Base-by-base conservation (phyloP, 2,797 vertebrate genomes). In the Streptopelia turtur region DNA sequence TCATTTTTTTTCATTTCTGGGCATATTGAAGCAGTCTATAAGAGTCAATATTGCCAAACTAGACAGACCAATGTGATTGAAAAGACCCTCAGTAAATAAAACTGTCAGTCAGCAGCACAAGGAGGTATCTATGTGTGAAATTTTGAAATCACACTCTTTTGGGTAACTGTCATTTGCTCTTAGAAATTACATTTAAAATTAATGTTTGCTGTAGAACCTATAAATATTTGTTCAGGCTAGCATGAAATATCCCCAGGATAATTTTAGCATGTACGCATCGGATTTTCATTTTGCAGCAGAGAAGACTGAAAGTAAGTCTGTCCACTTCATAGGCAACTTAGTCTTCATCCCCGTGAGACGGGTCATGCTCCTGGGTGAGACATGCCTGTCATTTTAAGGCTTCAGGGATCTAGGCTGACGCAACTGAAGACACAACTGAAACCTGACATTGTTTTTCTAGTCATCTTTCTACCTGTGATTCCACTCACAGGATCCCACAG, bases 221-320 rank as follows among this genome's bases (percentile, higher is more conserved):
- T 43, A 95, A 95, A 94, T 94, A 95, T 97, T 94, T 97, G 93
- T 71, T 93, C 93, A 93, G 83, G 90, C 39, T 52, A 68, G 80
- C 23, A 82, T 49, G 90, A 91, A 93, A 90, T 75, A 88, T 75
- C 64, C 77, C 45, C 63, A 3, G 86, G 88, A 83, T 90, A 86
- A 94, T 92, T 93, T 93, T 87, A 93, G 83, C 45, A 24, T 83
- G 60, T 31, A 43, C 3, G 5, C 52, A 90, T 76, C 90, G 74
- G 77, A 76, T 89, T 88, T 65, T 96, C 57, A 56, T 87, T 92
- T 89, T 72, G 10, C 69, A 78, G 79, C 72, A 89, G 55, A 61
- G 72, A 61, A 88, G 86, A 24, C 80, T 93, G 80, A 94, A 68
- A 88, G 75, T 84, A 57, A 83, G 87, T 60, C 94, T 95, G 70